Percentiles rank a stretch among this genome's conserved stretches.
phyloP scores from a whole-genome alignment of 2,888 invertebrate genomes.

The Pammene aurita region DNA sequence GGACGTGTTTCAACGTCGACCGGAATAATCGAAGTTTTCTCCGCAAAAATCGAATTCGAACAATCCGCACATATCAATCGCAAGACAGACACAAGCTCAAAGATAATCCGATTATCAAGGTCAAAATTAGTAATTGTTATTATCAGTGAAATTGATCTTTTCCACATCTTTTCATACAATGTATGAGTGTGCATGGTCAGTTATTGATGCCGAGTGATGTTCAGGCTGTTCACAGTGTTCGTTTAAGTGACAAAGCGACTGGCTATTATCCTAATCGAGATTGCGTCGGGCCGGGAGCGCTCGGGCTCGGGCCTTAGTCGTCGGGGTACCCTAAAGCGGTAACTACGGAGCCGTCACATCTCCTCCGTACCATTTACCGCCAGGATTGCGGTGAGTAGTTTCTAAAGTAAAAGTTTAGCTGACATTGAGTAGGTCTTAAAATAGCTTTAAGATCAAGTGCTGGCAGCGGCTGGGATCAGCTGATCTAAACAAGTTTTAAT shows the following conservation, averaged over 20 bases:
- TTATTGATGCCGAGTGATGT: constrained; percentile 69
- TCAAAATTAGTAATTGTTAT: constrained; percentile 62
- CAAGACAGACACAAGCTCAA: constrained; percentile 60
- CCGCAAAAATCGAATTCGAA: constrained; percentile 52
- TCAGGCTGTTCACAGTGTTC: constrained; percentile 73
- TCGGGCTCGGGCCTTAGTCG: constrained; percentile 72
- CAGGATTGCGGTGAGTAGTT: constrained; percentile 79
- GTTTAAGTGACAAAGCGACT: constrained; percentile 80
- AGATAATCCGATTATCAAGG: constrained; percentile 77
- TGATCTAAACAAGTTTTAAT: constrained; percentile 76
- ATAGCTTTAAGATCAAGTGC: constrained; percentile 80
- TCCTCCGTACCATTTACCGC: constrained; percentile 79
- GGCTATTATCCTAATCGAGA: constrained; percentile 81
- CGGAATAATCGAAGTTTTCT: constrained; percentile 50
- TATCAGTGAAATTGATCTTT: constrained; percentile 60
- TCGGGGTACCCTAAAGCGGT: constrained; percentile 79
- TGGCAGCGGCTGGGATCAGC: constrained; percentile 78
- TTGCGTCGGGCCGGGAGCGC: constrained; percentile 77
- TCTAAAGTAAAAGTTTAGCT: constrained; percentile 48
- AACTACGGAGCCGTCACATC: constrained; percentile 82
- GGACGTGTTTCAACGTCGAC: constrained; percentile 62
- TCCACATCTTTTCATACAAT: constrained; percentile 60
- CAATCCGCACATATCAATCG: constrained; percentile 52
- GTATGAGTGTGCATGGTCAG: constrained; percentile 71
- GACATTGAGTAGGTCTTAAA: constrained; percentile 83